Evolutionary conservation across 1,140 invertebrate species (phyloP).

Genomic region (Caenorhabditis inopinata): DNA sequence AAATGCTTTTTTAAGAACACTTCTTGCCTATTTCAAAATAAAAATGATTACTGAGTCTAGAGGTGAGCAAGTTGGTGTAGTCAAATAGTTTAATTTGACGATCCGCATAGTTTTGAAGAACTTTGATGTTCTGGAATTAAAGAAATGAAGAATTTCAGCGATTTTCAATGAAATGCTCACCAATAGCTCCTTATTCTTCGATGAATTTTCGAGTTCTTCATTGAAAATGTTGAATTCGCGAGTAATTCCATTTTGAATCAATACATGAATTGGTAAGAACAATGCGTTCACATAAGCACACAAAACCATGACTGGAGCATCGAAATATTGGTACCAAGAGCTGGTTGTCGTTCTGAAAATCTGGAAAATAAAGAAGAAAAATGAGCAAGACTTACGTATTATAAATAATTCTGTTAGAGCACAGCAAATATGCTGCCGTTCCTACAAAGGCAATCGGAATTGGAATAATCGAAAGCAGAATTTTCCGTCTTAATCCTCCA

Average conservation of each 20-base stretch:
- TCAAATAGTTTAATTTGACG: conserved; percentile 3
- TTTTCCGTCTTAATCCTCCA: neutral
- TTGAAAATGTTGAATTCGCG: neutral
- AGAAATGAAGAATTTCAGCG: too few relatives aligned
- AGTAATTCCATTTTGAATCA: neutral
- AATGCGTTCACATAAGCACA: conserved; percentile 11
- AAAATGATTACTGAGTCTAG: neutral
- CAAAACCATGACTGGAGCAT: neutral
- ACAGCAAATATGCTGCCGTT: neutral
- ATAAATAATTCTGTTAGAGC: neutral
- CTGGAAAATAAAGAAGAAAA: too few relatives aligned
- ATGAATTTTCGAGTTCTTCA: neutral
- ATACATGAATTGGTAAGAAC: neutral
- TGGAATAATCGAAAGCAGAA: neutral
- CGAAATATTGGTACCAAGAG: neutral
- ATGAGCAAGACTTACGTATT: neutral
- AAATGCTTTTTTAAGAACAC: neutral
- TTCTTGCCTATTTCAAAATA: neutral
- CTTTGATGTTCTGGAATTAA: neutral
- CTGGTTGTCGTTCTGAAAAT: neutral
- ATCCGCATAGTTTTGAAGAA: neutral
- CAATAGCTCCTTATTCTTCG: conserved; percentile 8
- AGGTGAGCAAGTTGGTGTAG: neutral
- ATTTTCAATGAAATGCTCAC: neutral
- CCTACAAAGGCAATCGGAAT: neutral